These are phyloP conservation scores for Drosophila auraria DNA, from an alignment of 1,140 invertebrate genomes.

Conservation along the genomic window DNA sequence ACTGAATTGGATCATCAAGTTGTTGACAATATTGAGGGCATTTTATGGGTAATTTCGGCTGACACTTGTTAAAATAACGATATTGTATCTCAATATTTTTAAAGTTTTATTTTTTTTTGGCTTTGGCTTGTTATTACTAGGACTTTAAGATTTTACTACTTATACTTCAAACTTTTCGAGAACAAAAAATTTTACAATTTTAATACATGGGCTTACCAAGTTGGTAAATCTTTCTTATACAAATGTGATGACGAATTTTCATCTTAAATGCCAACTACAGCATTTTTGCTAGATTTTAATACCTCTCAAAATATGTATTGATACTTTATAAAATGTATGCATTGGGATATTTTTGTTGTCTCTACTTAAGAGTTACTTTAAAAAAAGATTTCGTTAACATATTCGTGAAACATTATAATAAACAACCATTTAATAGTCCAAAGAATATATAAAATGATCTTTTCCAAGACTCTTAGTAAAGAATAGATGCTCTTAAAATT, in stretches of 20 bases:
- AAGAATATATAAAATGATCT: background rate
- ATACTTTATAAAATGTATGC: no score
- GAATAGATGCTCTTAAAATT: background rate
- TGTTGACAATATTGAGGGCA: conserved; percentile 43
- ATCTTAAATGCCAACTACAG: background rate
- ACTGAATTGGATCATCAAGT: conserved; percentile 50
- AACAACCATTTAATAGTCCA: background rate
- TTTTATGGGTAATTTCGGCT: conserved; percentile 6
- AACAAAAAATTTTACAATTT: no score
- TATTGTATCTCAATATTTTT: no score
- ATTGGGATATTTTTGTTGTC: no score
- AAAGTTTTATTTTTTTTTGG: background rate
- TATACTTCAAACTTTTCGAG: no score
- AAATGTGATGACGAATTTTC: background rate
- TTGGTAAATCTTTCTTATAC: background rate
- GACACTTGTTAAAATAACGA: background rate
- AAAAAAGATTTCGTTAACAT: background rate
- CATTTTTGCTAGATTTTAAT: no score
- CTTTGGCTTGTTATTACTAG: background rate
- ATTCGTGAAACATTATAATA: background rate
- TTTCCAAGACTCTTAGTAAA: background rate
- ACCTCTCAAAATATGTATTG: no score
- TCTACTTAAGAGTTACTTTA: no score
- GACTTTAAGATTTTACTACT: no score
- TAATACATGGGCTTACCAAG: background rate